A percentile compares a stretch with the other conserved stretches of the same genome.
Conservation (phyloP, 2,797 vertebrate species). For the Poecilia wingei region DNA sequence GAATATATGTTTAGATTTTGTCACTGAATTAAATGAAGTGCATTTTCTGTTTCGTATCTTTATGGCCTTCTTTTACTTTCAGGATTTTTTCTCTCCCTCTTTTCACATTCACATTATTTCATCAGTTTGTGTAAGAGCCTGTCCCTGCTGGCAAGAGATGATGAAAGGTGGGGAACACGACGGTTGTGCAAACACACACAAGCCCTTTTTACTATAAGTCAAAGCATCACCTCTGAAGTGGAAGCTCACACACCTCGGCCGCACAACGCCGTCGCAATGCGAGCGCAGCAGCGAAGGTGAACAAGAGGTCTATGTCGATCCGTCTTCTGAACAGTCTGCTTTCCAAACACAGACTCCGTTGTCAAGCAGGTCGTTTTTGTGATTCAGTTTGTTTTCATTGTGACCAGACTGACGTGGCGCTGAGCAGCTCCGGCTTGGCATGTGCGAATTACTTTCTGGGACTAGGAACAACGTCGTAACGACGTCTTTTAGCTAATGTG, state of each 20-base stretch:
- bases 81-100: neutral
- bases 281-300: neutral
- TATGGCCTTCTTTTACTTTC: neutral
- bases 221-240: neutral
- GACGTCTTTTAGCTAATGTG: neutral
- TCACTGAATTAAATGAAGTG: neutral
- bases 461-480: neutral
- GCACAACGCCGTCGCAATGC: neutral
- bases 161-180: conserved; percentile 1
- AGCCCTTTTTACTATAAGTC: neutral
- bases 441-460: too few relatives aligned
- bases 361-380: neutral
- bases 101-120: neutral
- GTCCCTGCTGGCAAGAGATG: neutral
- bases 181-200: neutral
- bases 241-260: neutral
- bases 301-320: neutral
- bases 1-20: neutral
- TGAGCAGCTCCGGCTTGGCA: neutral
- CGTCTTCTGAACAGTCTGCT: too few relatives aligned
- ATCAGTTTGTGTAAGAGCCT: conserved; percentile 3
- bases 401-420: neutral
- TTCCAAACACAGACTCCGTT: neutral
- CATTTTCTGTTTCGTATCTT: neutral
- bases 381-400: neutral